These are phyloP conservation scores for Prietella phreatophila DNA, from an alignment of 2,113 vertebrate species.

Conservation along the genomic window DNA sequence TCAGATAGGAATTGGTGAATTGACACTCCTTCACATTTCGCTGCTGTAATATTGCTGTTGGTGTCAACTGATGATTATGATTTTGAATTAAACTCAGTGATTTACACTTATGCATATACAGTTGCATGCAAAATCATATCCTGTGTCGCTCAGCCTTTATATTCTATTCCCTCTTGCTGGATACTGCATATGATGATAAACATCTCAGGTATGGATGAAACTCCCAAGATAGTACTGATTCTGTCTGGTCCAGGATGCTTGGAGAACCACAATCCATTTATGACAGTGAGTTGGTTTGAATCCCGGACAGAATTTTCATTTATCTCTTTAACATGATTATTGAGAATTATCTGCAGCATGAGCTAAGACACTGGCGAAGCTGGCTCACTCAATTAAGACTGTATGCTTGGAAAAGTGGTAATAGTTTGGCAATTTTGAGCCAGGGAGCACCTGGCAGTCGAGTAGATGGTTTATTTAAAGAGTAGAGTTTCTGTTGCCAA, in stretches of 20 bases:
- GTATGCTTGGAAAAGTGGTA: constrained; percentile 26
- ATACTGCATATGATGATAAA: neutral
- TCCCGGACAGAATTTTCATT: neutral
- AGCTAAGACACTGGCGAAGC: constrained; percentile 1
- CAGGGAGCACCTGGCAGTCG: constrained; percentile 12
- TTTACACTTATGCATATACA: neutral
- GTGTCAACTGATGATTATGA: neutral
- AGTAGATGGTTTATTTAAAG: constrained; percentile 23
- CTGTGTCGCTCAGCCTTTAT: neutral
- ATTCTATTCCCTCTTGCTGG: neutral
- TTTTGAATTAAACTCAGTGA: neutral
- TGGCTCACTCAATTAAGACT: neutral
- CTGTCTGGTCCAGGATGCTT: neutral
- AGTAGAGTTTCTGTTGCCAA: constrained; percentile 19
- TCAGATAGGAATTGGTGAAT: neutral
- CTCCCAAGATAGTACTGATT: neutral
- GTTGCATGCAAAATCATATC: neutral
- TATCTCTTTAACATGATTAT: neutral
- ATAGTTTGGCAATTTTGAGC: neutral
- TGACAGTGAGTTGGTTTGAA: constrained; percentile 3
- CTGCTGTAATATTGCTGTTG: neutral
- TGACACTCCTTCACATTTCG: neutral
- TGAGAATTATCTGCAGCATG: constrained; percentile 16
- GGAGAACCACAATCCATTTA: neutral
- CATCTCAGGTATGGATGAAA: neutral